Percentiles rank a stretch among this genome's conserved stretches.
Conservation (phyloP, 1,140 invertebrate species). For the Lasioglossum baleicum region DNA sequence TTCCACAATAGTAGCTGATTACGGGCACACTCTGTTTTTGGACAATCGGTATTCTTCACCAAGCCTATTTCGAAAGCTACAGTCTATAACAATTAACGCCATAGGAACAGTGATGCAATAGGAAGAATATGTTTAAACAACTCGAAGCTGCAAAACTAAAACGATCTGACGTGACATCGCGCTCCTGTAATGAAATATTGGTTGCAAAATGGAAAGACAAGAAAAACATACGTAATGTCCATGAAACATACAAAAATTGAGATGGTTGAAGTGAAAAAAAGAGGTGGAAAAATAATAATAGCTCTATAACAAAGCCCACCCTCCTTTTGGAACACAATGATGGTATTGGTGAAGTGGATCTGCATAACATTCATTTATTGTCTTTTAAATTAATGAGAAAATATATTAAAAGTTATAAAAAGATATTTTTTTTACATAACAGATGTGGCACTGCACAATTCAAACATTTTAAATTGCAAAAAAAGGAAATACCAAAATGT, state of each 20-base stretch:
- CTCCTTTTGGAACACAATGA: conserved; percentile 18
- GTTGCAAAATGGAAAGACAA: conserved; percentile 20
- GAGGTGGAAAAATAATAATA: conserved; percentile 6
- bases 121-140: conserved; percentile 55
- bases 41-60: conserved; percentile 75
- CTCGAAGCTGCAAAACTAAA: not conserved
- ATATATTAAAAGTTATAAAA: conserved; percentile 42
- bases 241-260: conserved; percentile 38
- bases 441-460: too few relatives aligned
- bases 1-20: too few relatives aligned
- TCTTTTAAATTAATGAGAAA: conserved; percentile 42
- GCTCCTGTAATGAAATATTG: not conserved
- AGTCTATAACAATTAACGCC: conserved; percentile 20
- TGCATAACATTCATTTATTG: conserved; percentile 5
- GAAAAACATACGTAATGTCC: conserved; percentile 36
- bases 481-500: conserved; percentile 11
- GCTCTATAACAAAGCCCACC: conserved; percentile 1
- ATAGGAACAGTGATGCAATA: conserved; percentile 47
- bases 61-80: conserved; percentile 43
- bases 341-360: conserved; percentile 16
- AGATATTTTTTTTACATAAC: conserved; percentile 45
- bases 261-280: too few relatives aligned
- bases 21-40: conserved; percentile 68
- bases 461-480: too few relatives aligned
- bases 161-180: too few relatives aligned